Base-by-base conservation (phyloP, 1,140 invertebrate species). In the Linepithema humile region DNA sequence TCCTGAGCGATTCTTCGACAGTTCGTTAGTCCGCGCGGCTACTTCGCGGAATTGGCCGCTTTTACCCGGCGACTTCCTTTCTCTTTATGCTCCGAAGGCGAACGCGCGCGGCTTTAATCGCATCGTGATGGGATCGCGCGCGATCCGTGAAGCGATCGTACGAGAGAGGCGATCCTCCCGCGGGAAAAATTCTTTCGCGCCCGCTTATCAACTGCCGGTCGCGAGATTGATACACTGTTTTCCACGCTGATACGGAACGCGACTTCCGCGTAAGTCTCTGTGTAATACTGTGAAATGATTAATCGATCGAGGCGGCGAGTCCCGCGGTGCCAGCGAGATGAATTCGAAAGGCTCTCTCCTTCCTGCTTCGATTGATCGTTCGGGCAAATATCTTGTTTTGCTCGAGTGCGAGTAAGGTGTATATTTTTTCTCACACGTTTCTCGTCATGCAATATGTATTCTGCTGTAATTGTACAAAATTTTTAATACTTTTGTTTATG, bases 1-100 rank as follows among this genome's bases (percentile, higher is more conserved):
- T 80, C 50, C 26, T 57, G 75, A 80, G 64, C 64, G 75, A 80
- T 80, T 80, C 75, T 80, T 80, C 75, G 75, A 80, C 75, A 80
- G 75, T 80, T 80, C 50, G 64, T 80, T 80, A 80, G 75, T 69
- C 35, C 35, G 75, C 3, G 32, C 62, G 64, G 75, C 64, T 80
- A 80, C 75, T 55, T 80, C 75, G 75, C 64, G 75, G 75, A 70
- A 80, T 80, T 29, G 75, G 50, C 75, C 65, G 64, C 75, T 80
- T 80, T 80, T 80, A 80, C 75, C 74, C 23, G 50, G 64, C 64
- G 64, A 80, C 50, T 80, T 70, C 75, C 75, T 80, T 80, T 80
- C 75, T 80, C 75, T 80, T 80, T 70, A 57, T 40, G 35, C 64
- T 57, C 64, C 48, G 75, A 43, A 55, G 64, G 75, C 75, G 35